These are phyloP conservation scores for Heterocephalus glaber DNA, from an alignment of 2,113 vertebrate genomes.

Conservation along the genomic window DNA sequence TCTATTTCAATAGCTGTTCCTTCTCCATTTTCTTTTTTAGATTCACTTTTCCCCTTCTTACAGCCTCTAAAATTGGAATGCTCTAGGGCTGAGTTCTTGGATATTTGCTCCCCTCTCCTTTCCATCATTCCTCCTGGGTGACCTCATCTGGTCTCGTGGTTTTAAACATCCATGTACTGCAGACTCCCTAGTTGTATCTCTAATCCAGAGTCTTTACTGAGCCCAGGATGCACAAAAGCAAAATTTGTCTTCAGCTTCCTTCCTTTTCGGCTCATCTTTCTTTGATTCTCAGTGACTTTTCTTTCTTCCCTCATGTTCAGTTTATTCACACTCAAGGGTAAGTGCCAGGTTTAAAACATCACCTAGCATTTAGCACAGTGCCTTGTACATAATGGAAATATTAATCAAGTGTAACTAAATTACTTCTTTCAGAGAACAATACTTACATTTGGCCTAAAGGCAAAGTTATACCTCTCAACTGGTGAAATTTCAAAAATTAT, in stretches of 20 bases:
- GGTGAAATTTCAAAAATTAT: background rate
- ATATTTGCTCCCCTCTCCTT: background rate
- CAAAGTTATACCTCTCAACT: background rate
- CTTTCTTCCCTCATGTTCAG: background rate
- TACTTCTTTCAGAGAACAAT: background rate
- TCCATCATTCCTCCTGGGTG: background rate
- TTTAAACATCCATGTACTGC: background rate
- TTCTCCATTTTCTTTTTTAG: background rate
- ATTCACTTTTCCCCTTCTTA: background rate
- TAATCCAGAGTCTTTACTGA: background rate
- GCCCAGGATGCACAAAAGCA: background rate
- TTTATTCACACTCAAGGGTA: constrained; percentile 14
- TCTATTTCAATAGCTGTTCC: background rate
- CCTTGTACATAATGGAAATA: constrained; percentile 45
- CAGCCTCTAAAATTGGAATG: background rate
- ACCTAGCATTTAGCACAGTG: background rate
- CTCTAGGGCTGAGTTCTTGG: background rate
- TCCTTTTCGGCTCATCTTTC: background rate
- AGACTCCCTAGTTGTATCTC: background rate
- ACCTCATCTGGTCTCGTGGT: background rate
- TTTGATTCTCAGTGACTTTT: background rate
- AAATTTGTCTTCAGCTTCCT: constrained; percentile 3
- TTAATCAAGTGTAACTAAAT: constrained; percentile 51
- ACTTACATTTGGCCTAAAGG: constrained; percentile 15
- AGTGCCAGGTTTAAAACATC: background rate